A percentile compares a stretch with the other conserved stretches of the same genome.
Conservation (phyloP, 2,797 vertebrate genomes). For the Delichon dasypus region DNA sequence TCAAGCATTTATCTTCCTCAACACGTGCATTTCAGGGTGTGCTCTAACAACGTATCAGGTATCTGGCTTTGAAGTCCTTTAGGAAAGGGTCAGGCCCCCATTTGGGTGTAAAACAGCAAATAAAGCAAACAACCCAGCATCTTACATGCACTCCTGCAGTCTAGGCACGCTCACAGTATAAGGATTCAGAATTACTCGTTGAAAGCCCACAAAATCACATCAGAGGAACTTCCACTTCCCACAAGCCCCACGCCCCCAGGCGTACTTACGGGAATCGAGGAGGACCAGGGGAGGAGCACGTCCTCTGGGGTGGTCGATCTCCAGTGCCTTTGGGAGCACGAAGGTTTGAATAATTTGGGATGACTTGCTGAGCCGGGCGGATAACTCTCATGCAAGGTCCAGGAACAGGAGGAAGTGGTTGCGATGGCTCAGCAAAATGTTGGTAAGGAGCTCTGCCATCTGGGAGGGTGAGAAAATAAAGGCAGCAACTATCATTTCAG, state of each 20-base stretch:
- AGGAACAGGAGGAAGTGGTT: conserved; percentile 53
- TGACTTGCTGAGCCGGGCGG: conserved; percentile 63
- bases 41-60: not conserved
- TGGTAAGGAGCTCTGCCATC: conserved; percentile 68
- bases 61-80: not conserved
- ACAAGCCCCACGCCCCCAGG: not conserved
- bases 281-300: conserved; percentile 30
- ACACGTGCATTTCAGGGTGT: not conserved
- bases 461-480: conserved; percentile 61
- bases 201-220: not conserved
- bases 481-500: conserved; percentile 3
- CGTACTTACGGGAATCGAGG: conserved; percentile 63
- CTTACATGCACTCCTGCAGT: not conserved
- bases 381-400: conserved; percentile 58
- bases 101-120: not conserved
- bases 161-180: not conserved
- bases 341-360: conserved; percentile 68
- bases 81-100: not conserved
- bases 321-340: conserved; percentile 25
- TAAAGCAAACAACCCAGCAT: not conserved
- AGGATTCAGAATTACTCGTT: not conserved
- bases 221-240: not conserved
- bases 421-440: conserved; percentile 43
- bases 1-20: conserved; percentile 26
- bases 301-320: conserved; percentile 53